Evolutionary conservation across 2,113 vertebrate genomes (phyloP).

Genomic region (Rhea pennata): DNA sequence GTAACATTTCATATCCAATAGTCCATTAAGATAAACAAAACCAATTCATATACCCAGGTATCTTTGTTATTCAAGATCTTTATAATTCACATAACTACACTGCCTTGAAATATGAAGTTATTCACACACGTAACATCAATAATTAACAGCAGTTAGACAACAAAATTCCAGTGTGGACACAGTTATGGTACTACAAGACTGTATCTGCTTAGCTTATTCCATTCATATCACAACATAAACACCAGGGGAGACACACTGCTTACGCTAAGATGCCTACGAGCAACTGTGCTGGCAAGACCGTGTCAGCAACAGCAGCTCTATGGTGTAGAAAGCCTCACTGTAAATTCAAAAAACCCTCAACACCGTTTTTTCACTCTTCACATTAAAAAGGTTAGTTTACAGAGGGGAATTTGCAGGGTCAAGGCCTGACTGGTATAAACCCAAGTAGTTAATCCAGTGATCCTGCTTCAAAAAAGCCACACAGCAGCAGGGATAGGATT

Average conservation of each 20-base stretch:
- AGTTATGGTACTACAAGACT: accelerated
- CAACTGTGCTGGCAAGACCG: background rate
- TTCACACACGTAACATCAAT: background rate
- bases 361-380: background rate
- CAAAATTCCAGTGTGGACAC: background rate
- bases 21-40: background rate
- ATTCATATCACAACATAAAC: background rate
- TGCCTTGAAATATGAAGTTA: background rate
- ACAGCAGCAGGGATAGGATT: background rate
- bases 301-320: background rate
- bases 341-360: background rate
- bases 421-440: accelerated
- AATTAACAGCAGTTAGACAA: accelerated
- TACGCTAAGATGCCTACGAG: background rate
- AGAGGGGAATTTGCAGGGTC: background rate
- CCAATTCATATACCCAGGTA: background rate
- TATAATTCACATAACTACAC: background rate
- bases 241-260: background rate
- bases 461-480: background rate
- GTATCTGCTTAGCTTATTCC: background rate
- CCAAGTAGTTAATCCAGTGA: background rate
- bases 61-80: background rate
- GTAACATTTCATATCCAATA: background rate
- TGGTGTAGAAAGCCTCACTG: background rate
- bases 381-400: background rate